Conservation (phyloP, 2,113 vertebrate genomes). For the Scytalopus superciliaris region DNA sequence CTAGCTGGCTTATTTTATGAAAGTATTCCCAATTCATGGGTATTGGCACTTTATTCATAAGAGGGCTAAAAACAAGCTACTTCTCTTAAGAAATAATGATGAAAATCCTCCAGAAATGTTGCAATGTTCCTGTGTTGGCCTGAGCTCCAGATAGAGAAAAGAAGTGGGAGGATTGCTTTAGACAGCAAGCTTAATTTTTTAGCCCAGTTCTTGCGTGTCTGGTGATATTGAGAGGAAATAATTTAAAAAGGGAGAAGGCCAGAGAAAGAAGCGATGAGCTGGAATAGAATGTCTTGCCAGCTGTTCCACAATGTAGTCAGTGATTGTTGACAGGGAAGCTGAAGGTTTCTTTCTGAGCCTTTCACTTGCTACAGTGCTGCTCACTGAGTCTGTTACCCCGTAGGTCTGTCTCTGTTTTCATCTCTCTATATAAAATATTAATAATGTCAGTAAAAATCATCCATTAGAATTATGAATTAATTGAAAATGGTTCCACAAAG, state of each 20-base stretch:
- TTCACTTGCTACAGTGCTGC: background rate
- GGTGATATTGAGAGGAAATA: constrained; percentile 29
- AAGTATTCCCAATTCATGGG: background rate
- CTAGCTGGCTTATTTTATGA: background rate
- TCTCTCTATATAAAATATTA: background rate
- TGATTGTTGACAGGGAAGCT: background rate
- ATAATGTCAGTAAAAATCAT: background rate
- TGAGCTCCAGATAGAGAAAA: background rate
- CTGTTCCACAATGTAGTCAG: background rate
- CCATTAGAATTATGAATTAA: background rate
- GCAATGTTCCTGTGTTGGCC: background rate
- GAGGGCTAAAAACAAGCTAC: background rate
- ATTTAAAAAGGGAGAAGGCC: background rate
- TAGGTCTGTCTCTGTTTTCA: background rate
- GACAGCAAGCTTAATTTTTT: background rate
- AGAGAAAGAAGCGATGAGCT: background rate
- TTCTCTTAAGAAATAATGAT: background rate
- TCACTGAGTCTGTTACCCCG: background rate
- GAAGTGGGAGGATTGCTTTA: background rate
- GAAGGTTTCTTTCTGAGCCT: background rate
- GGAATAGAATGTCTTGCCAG: background rate
- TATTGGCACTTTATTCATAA: background rate
- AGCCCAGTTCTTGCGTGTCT: background rate
- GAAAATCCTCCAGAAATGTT: background rate
- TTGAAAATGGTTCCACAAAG: background rate